phyloP scores from a whole-genome alignment of 1,140 invertebrate species.

The Euborellia annulipes region DNA sequence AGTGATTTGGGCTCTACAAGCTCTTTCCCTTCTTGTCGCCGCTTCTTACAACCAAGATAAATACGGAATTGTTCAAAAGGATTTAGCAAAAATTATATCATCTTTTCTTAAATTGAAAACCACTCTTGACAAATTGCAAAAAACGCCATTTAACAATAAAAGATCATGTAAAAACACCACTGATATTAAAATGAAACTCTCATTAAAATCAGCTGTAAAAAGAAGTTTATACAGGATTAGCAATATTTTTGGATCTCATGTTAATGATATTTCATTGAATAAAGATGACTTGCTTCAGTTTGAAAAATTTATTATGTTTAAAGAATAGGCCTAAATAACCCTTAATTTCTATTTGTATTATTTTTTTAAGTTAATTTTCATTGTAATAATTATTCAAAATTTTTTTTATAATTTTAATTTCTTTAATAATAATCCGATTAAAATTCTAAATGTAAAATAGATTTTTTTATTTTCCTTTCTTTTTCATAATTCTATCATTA shows the following conservation, averaged over 20 bases:
- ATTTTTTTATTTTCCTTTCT: too few species aligned
- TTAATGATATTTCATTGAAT: conserved; percentile 42
- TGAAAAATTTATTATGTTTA: conserved; percentile 11
- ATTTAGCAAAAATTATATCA: conserved; percentile 48
- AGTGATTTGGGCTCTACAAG: conserved; percentile 51
- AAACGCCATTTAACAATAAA: conserved; percentile 33
- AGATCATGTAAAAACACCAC: conserved; percentile 31
- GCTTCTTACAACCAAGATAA: conserved; percentile 55
- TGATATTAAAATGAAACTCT: conserved; percentile 39
- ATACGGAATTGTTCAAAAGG: conserved; percentile 64
- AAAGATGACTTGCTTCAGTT: conserved; percentile 13
- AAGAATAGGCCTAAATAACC: conserved; percentile 11
- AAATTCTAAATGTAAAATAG: too few species aligned
- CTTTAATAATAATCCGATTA: too few species aligned
- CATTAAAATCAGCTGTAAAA: conserved; percentile 43
- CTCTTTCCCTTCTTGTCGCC: conserved; percentile 45
- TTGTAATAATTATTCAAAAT: too few species aligned
- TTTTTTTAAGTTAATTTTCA: neutral
- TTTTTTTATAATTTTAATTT: too few species aligned
- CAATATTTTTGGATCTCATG: conserved; percentile 46
- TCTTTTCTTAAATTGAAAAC: conserved; percentile 45
- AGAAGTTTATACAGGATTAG: conserved; percentile 59
- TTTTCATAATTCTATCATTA: too few species aligned
- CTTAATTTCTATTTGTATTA: too few species aligned
- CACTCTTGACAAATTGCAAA: conserved; percentile 51